Percentiles rank a stretch among this genome's conserved stretches.
Conservation (phyloP, 2,113 vertebrate species). For the Astur gentilis region DNA sequence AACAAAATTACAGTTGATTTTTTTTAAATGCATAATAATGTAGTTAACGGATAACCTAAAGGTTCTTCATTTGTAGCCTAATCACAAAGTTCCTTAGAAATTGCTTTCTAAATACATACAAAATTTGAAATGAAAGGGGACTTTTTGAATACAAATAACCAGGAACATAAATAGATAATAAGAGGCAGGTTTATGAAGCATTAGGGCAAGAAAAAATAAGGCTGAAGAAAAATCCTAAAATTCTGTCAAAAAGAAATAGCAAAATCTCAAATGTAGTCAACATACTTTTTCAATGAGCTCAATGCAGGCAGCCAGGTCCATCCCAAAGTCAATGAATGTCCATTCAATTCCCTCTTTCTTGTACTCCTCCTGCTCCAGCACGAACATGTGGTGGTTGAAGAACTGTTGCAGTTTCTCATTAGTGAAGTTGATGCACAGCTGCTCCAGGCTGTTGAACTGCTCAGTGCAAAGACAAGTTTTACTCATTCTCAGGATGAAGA, state of each 20-base stretch:
- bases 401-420: conserved; percentile 86
- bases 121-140: not conserved
- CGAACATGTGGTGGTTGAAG: conserved; percentile 89
- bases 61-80: not conserved
- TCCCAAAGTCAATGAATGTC: conserved; percentile 13
- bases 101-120: not conserved
- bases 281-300: conserved; percentile 75
- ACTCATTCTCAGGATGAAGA: not conserved
- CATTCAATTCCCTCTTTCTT: conserved; percentile 52
- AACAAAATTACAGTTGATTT: not conserved
- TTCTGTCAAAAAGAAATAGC: not conserved
- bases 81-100: not conserved
- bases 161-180: not conserved
- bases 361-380: conserved; percentile 55
- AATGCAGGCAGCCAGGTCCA: conserved; percentile 74
- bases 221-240: not conserved
- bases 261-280: not conserved
- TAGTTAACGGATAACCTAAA: not conserved
- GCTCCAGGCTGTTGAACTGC: not conserved
- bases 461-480: not conserved
- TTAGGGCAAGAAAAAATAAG: not conserved
- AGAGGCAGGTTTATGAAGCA: not conserved
- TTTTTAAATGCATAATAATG: not conserved
- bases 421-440: too few species aligned
- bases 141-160: not conserved